phyloP scores from a whole-genome alignment of 2,113 vertebrate species.

The Pomatostomus ruficeps region DNA sequence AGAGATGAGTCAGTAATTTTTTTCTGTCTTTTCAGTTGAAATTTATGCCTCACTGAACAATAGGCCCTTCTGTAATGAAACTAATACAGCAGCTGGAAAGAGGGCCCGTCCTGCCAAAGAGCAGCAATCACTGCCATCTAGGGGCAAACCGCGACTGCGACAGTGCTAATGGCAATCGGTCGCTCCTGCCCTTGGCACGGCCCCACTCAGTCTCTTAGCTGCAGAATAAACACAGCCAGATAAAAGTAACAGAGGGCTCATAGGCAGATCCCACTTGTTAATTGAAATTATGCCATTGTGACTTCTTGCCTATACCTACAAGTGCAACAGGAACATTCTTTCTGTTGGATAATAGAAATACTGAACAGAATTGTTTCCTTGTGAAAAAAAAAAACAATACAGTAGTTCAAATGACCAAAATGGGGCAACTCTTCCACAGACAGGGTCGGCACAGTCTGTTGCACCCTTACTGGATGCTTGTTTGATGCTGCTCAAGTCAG shows the following conservation, averaged over 20 bases:
- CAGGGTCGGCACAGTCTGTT: rapidly evolving
- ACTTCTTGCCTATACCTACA: neutral
- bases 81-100: too few relatives aligned
- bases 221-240: neutral
- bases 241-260: neutral
- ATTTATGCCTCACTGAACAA: neutral
- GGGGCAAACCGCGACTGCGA: neutral
- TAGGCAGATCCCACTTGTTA: neutral
- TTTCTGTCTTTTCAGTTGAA: neutral
- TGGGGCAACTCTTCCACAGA: neutral
- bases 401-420: neutral
- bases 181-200: rapidly evolving
- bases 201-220: neutral
- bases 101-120: neutral
- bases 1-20: neutral
- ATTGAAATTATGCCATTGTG: neutral
- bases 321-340: neutral
- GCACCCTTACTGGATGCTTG: neutral
- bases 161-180: rapidly evolving
- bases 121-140: neutral
- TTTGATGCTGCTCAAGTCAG: neutral
- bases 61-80: neutral
- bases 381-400: neutral
- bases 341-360: neutral
- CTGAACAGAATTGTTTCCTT: neutral